Evolutionary conservation across 2,888 invertebrate genomes (phyloP).

Genomic region (Caenorhabditis macrosperma): DNA sequence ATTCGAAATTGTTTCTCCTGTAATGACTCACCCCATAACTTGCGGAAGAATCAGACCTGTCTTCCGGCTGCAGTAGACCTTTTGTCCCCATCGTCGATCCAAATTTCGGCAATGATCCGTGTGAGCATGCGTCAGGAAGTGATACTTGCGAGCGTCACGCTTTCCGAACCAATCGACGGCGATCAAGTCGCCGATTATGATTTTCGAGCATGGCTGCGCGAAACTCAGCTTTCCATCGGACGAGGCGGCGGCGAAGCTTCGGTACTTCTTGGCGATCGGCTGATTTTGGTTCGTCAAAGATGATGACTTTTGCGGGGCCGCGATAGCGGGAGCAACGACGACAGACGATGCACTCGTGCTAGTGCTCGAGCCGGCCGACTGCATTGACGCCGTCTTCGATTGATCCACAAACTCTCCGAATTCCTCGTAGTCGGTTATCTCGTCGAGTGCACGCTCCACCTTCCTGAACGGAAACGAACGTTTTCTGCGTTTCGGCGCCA

Average conservation of each 20-base stretch:
- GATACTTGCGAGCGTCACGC: neutral
- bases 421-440: neutral
- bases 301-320: neutral
- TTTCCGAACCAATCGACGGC: conserved; percentile 37
- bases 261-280: neutral
- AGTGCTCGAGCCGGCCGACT: neutral
- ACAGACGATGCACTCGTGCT: neutral
- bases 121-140: conserved; percentile 37
- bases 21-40: conserved; percentile 21
- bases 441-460: neutral
- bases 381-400: neutral
- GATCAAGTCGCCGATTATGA: conserved; percentile 29
- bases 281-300: neutral
- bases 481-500: no score
- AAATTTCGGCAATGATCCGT: conserved; percentile 20
- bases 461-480: no score
- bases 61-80: conserved; percentile 25
- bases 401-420: conserved; percentile 1
- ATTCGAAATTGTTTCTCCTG: no score
- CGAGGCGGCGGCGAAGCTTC: neutral
- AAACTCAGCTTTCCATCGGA: neutral
- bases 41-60: conserved; percentile 22
- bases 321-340: no score
- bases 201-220: conserved; percentile 2
- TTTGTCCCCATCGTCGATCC: neutral